These are phyloP conservation scores for Meteorus sp. DNA, from an alignment of 1,140 invertebrate species.

Conservation along the genomic window DNA sequence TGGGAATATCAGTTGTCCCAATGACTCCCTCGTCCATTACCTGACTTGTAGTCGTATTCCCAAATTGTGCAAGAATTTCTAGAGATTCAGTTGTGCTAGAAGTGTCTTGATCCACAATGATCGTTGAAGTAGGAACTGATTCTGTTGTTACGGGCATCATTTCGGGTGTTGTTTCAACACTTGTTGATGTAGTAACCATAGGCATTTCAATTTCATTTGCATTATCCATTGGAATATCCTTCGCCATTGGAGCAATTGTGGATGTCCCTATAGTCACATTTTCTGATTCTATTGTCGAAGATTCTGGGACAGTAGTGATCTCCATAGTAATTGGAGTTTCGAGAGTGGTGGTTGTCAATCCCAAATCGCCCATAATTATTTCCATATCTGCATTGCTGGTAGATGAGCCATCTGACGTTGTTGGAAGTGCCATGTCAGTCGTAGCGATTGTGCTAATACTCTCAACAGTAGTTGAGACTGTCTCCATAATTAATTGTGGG, in stretches of 20 bases:
- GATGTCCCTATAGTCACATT: neutral
- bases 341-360: neutral
- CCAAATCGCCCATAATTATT: constrained; percentile 7
- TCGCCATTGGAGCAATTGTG: constrained; percentile 12
- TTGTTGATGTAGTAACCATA: too few relatives aligned
- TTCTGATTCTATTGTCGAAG: neutral
- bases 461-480: constrained; percentile 12
- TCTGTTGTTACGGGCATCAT: too few relatives aligned
- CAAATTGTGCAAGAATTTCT: neutral
- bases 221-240: constrained; percentile 18
- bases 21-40: constrained; percentile 1
- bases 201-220: neutral
- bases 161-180: too few relatives aligned
- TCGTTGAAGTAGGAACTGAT: too few relatives aligned
- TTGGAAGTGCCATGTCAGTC: neutral
- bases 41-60: constrained; percentile 8
- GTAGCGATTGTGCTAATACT: constrained; percentile 19
- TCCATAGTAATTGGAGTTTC: neutral
- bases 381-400: constrained; percentile 3
- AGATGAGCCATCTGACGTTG: neutral
- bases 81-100: constrained; percentile 6
- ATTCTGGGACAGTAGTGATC: neutral
- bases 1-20: constrained; percentile 16
- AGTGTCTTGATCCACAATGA: neutral
- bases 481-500: neutral